phyloP scores from a whole-genome alignment of 37 sponge, comb jelly and placozoan genomes.

The Theonella swinhoei region DNA sequence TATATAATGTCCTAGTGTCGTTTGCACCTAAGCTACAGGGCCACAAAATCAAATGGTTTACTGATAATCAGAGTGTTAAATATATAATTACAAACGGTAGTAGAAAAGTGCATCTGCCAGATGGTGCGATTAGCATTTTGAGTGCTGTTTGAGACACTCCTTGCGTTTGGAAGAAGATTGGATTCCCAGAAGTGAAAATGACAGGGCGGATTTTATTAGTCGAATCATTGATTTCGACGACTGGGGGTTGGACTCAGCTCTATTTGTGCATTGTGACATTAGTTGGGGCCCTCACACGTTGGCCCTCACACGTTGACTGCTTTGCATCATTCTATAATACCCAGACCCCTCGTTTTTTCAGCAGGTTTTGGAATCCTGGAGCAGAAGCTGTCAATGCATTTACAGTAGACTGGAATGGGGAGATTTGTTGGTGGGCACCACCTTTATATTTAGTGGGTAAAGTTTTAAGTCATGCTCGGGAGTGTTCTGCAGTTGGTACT shows the following conservation, averaged over 20 bases:
- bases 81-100: not conserved
- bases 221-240: conserved; percentile 18
- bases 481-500: conserved; percentile 17
- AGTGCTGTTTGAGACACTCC: not conserved
- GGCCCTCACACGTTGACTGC: conserved; percentile 19
- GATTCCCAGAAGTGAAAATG: conserved; percentile 18
- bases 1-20: not conserved
- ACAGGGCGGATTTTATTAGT: conserved; percentile 14
- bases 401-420: conserved; percentile 29
- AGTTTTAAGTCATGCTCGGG: conserved; percentile 17
- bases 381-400: conserved; percentile 46
- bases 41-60: not conserved
- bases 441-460: conserved; percentile 5
- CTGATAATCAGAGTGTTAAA: conserved; percentile 36
- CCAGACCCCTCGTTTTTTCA: conserved; percentile 11
- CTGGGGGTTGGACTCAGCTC: conserved; percentile 14
- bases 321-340: conserved; percentile 15
- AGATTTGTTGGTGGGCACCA: conserved; percentile 43
- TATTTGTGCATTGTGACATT: conserved; percentile 4
- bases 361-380: conserved; percentile 13
- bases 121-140: conserved; percentile 19
- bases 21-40: not conserved
- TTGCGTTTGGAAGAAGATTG: conserved; percentile 20
- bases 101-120: not conserved
- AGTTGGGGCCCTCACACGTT: conserved; percentile 54